These are phyloP conservation scores for Anorthoa munda DNA, from an alignment of 2,888 invertebrate genomes.

Conservation along the genomic window DNA sequence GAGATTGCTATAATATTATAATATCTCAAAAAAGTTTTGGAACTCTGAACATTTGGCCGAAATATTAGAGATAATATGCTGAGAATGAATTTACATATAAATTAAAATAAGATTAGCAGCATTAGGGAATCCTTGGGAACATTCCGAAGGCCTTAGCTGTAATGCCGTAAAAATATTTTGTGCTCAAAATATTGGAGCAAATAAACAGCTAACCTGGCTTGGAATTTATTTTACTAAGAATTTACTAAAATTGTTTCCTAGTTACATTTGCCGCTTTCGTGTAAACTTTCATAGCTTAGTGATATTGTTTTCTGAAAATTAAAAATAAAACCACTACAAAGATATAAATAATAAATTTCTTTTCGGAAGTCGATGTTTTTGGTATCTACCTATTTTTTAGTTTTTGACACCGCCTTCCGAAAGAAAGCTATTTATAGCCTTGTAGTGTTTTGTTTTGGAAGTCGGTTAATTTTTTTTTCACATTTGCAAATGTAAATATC, in stretches of 20 bases:
- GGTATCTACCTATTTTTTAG: no score
- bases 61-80: conserved; percentile 78
- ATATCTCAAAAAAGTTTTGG: conserved; percentile 75
- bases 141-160: conserved; percentile 57
- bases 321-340: no score
- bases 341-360: no score
- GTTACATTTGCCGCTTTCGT: conserved; percentile 11
- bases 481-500: no score
- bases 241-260: conserved; percentile 40
- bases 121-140: conserved; percentile 71
- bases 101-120: conserved; percentile 80
- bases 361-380: no score
- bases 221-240: conserved; percentile 41
- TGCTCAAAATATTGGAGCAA: conserved; percentile 61
- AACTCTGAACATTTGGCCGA: conserved; percentile 73
- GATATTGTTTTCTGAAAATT: conserved; percentile 13
- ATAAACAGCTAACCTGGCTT: conserved; percentile 56
- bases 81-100: conserved; percentile 80
- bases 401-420: no score
- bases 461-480: no score
- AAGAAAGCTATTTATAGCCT: no score
- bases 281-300: conserved; percentile 18
- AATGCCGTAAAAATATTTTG: conserved; percentile 67
- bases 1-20: conserved; percentile 81
- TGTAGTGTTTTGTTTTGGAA: no score